phyloP scores from a whole-genome alignment of 1,140 invertebrate genomes.

The Berghia stephanieae region DNA sequence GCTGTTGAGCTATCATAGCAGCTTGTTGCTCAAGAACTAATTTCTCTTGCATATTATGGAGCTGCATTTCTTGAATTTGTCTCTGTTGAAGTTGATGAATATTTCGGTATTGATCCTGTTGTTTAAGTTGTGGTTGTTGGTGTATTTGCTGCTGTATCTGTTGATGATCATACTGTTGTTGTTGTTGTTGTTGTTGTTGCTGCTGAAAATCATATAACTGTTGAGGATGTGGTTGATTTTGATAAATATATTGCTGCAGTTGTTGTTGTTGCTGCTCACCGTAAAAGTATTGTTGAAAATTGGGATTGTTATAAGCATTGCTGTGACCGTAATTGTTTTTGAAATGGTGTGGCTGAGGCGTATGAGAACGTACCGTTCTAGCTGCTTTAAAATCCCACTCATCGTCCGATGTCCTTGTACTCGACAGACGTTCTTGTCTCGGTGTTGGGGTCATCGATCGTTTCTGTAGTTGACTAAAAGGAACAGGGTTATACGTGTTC shows the following conservation, averaged over 20 bases:
- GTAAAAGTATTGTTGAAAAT: background rate
- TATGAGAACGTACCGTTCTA: conserved; percentile 48
- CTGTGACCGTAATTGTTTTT: background rate
- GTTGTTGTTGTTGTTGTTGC: too few relatives aligned
- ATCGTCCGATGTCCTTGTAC: conserved; percentile 1
- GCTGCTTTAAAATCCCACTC: conserved; percentile 35
- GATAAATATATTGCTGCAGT: background rate
- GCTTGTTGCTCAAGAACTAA: too few relatives aligned
- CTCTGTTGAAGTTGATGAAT: too few relatives aligned
- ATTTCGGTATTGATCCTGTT: too few relatives aligned
- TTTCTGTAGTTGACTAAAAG: conserved; percentile 14
- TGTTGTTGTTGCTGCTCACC: conserved; percentile 15
- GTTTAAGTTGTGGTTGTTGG: background rate
- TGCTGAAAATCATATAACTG: background rate
- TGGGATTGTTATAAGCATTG: background rate
- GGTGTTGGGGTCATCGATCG: conserved; percentile 35
- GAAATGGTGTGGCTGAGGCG: conserved; percentile 47
- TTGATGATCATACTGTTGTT: background rate
- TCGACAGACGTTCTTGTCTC: conserved; percentile 28
- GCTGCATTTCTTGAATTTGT: too few relatives aligned
- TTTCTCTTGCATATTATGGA: too few relatives aligned
- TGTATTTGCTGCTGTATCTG: background rate
- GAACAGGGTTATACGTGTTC: too few relatives aligned
- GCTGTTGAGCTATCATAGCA: too few relatives aligned
- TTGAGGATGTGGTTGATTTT: too few relatives aligned